phyloP scores from a whole-genome alignment of 2,113 vertebrate species.

The Sylvia atricapilla region DNA sequence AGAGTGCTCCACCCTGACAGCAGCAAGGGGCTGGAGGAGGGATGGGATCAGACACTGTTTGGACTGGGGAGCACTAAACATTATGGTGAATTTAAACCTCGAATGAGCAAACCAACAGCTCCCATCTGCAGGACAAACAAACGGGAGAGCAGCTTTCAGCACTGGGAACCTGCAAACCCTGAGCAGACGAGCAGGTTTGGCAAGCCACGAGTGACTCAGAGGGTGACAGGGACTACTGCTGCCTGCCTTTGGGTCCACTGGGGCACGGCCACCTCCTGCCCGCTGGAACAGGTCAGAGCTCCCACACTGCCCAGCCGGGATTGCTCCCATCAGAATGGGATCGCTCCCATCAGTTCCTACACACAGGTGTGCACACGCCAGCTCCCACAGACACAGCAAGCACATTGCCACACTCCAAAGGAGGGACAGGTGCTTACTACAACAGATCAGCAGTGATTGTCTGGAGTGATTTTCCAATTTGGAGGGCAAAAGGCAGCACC shows the following conservation, averaged over 20 bases:
- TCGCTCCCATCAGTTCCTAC: neutral
- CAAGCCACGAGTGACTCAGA: neutral
- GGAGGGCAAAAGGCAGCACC: neutral
- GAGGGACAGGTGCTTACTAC: neutral
- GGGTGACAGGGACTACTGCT: neutral
- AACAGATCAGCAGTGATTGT: neutral
- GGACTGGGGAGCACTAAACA: neutral
- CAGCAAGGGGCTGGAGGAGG: neutral
- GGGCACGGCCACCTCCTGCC: neutral
- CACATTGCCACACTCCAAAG: neutral
- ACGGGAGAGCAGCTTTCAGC: neutral
- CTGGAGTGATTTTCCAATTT: neutral
- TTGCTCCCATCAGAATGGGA: neutral
- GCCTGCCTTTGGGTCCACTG: neutral
- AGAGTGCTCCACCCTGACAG: neutral
- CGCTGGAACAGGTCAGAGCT: neutral
- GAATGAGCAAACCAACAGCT: neutral
- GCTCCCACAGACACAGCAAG: neutral
- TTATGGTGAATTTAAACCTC: neutral
- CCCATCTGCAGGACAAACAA: neutral
- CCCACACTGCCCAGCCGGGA: neutral
- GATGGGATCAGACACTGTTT: neutral
- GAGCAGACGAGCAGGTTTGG: neutral
- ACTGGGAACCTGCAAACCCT: neutral
- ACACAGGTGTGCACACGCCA: neutral